Evolutionary conservation across 2,113 vertebrate species (phyloP).

Genomic region (Chloropsis cyanopogon): DNA sequence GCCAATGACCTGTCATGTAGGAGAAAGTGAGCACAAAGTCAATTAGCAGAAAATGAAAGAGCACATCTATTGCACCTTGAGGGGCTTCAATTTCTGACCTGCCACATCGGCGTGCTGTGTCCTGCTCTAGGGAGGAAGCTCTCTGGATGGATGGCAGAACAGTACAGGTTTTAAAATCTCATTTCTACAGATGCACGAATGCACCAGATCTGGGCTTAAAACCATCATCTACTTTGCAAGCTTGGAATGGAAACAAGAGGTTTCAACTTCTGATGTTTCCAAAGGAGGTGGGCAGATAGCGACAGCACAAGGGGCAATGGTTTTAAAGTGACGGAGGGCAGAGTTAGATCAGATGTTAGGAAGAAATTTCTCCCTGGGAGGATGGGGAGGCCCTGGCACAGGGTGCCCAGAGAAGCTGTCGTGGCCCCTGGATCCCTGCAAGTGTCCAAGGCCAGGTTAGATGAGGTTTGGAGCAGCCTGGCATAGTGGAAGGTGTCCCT

Average conservation of each 20-base stretch:
- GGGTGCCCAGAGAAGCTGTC: neutral
- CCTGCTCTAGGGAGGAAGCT: neutral
- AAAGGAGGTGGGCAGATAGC: neutral
- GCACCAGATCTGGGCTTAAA: neutral
- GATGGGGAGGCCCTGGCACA: neutral
- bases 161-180: neutral
- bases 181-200: neutral
- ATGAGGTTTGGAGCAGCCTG: accelerated
- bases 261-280: neutral
- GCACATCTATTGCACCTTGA: neutral
- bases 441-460: neutral
- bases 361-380: neutral
- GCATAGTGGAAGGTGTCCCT: accelerated
- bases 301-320: neutral
- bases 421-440: neutral
- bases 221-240: neutral
- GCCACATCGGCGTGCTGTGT: neutral
- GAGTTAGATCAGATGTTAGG: neutral
- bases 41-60: neutral
- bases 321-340: neutral
- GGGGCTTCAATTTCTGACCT: neutral
- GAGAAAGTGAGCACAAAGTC: neutral
- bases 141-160: neutral
- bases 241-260: neutral
- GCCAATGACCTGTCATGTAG: neutral